Evolutionary conservation across 1,140 invertebrate genomes (phyloP).

Genomic region (Listronotus bonariensis): DNA sequence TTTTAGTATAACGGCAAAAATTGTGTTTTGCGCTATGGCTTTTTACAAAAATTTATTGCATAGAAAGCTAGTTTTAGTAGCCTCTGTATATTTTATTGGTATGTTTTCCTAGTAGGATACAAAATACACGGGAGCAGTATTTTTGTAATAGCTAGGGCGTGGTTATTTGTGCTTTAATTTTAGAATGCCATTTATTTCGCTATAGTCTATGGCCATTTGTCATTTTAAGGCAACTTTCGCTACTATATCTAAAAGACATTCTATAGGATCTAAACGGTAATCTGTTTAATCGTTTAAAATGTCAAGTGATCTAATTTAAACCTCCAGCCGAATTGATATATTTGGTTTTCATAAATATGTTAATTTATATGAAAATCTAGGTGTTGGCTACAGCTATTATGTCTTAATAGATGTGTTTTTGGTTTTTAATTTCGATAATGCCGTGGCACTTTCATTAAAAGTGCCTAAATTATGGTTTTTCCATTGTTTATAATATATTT

Average conservation of each 20-base stretch:
- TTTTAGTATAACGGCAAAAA: no score
- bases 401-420: slow-evolving; percentile 19
- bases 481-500: slow-evolving; percentile 2
- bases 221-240: slow-evolving; percentile 44
- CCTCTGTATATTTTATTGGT: slow-evolving; percentile 1
- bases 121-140: slow-evolving; percentile 16
- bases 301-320: slow-evolving; percentile 43
- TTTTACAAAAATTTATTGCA: no score
- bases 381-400: slow-evolving; percentile 16
- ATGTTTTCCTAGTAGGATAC: slow-evolving; percentile 19
- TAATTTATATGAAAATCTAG: slow-evolving; percentile 20
- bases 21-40: no score
- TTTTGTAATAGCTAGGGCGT: slow-evolving; percentile 25
- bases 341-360: slow-evolving; percentile 38
- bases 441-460: slow-evolving; percentile 1
- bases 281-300: slow-evolving; percentile 43
- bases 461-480: not conserved
- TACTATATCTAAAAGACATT: slow-evolving; percentile 44
- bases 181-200: slow-evolving; percentile 38
- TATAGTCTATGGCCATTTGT: slow-evolving; percentile 38
- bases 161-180: slow-evolving; percentile 23
- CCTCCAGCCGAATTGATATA: slow-evolving; percentile 36
- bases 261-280: slow-evolving; percentile 37
- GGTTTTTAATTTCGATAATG: not conserved
- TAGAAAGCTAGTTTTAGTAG: not conserved